Evolutionary conservation across 1,140 invertebrate species (phyloP).

Genomic region (Diplogasteroides magnus): DNA sequence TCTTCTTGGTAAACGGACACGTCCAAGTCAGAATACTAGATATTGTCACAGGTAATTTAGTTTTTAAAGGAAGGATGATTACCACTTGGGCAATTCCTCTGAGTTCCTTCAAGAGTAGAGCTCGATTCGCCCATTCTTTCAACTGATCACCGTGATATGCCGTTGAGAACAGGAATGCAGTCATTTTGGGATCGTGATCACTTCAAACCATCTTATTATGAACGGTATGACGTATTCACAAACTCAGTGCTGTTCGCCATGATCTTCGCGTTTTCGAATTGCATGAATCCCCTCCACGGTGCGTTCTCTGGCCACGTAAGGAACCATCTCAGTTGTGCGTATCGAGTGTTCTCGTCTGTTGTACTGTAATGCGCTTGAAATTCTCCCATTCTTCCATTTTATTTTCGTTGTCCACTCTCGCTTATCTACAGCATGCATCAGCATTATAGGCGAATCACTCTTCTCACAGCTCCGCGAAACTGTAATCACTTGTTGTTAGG

Average conservation of each 20-base stretch:
- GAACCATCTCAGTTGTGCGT: slow-evolving; percentile 46
- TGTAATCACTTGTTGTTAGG: too few relatives aligned
- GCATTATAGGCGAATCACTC: too few relatives aligned
- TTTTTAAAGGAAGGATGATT: too few relatives aligned
- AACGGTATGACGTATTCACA: too few relatives aligned
- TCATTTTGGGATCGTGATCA: slow-evolving; percentile 24
- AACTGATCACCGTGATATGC: slow-evolving; percentile 47
- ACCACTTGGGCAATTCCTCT: slow-evolving; percentile 41
- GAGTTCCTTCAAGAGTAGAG: slow-evolving; percentile 44
- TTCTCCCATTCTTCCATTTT: too few relatives aligned
- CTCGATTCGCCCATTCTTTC: slow-evolving; percentile 50
- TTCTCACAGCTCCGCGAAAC: too few relatives aligned
- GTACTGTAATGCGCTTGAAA: too few relatives aligned
- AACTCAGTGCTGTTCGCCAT: slow-evolving; percentile 1
- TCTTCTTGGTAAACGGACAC: slow-evolving; percentile 48
- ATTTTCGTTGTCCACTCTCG: too few relatives aligned
- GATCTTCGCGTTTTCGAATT: slow-evolving; percentile 16
- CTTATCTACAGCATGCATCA: too few relatives aligned
- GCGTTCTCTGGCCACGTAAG: slow-evolving; percentile 52
- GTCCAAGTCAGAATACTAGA: slow-evolving; percentile 49
- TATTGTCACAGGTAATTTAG: too few relatives aligned
- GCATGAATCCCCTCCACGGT: slow-evolving; percentile 54
- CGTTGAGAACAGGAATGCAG: slow-evolving; percentile 49
- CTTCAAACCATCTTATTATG: too few relatives aligned
- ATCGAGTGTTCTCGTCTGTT: too few relatives aligned